Conservation (phyloP, 30 jellyfish, hydroid and myxozoan species). For the Aurelia sp. region DNA sequence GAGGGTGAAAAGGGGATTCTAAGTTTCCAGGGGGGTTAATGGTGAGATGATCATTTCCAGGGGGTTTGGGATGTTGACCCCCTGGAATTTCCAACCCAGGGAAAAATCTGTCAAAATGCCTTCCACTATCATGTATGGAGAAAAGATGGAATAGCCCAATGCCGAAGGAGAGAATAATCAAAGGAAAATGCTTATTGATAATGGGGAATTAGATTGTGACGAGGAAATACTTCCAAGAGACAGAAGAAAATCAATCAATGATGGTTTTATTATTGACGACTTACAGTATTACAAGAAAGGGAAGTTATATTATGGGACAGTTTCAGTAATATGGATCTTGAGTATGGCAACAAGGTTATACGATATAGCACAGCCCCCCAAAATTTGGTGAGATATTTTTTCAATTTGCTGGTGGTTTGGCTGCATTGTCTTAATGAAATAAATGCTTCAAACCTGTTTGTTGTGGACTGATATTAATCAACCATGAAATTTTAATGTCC, state of each 20-base stretch:
- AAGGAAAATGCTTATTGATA: not conserved
- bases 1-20: no score
- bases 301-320: not conserved
- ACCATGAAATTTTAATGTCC: no score
- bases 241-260: not conserved
- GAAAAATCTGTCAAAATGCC: no score
- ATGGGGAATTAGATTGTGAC: not conserved
- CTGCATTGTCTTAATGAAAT: no score
- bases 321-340: conserved; percentile 57
- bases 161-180: conserved; percentile 2
- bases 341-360: conserved; percentile 71
- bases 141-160: no score
- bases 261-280: not conserved
- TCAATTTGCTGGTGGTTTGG: not conserved
- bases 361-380: conserved; percentile 78
- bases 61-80: no score
- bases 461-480: no score
- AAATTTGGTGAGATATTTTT: conserved; percentile 72
- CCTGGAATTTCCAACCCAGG: no score
- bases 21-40: no score
- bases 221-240: not conserved
- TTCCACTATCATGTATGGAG: no score
- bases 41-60: no score
- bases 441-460: no score
- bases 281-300: not conserved